Percentiles rank a stretch among this genome's conserved stretches.
phyloP scores from a whole-genome alignment of 1,140 invertebrate genomes.

The Temnothorax nylanderi region DNA sequence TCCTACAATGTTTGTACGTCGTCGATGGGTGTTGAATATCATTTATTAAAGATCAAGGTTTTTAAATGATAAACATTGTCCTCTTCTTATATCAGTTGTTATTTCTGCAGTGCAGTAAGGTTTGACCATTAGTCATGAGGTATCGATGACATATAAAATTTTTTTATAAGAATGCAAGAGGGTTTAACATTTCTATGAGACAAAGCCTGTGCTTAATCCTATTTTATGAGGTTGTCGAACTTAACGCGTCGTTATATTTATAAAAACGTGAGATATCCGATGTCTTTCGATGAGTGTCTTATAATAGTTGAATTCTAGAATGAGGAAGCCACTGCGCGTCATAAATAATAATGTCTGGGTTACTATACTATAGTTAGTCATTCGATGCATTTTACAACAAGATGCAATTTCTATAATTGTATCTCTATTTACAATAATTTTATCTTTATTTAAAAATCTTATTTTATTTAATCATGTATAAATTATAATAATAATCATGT shows the following conservation, averaged over 20 bases:
- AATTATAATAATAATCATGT: neutral
- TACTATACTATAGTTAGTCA: constrained; percentile 71
- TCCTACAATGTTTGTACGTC: too few relatives aligned
- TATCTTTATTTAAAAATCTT: neutral
- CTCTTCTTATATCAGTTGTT: too few relatives aligned
- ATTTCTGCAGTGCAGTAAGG: too few relatives aligned
- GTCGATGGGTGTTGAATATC: too few relatives aligned
- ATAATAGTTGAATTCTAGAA: constrained; percentile 8
- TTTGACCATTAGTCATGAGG: too few relatives aligned
- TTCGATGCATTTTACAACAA: constrained; percentile 50
- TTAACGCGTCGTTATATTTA: neutral
- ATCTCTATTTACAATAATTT: constrained; percentile 32
- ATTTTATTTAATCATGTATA: neutral
- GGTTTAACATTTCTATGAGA: neutral
- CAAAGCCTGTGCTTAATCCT: neutral
- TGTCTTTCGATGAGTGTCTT: neutral
- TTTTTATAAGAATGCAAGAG: neutral
- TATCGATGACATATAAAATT: neutral
- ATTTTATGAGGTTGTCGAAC: neutral
- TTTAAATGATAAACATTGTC: too few relatives aligned
- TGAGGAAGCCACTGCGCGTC: neutral
- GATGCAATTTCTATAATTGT: constrained; percentile 60
- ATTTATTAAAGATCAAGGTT: too few relatives aligned
- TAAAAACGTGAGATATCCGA: neutral
- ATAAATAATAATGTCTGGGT: constrained; percentile 78